Evolutionary conservation across 1,140 invertebrate genomes (phyloP), one percentile per base, ranked within the genome.

Genomic region (Drosophila subpulchrella): DNA sequence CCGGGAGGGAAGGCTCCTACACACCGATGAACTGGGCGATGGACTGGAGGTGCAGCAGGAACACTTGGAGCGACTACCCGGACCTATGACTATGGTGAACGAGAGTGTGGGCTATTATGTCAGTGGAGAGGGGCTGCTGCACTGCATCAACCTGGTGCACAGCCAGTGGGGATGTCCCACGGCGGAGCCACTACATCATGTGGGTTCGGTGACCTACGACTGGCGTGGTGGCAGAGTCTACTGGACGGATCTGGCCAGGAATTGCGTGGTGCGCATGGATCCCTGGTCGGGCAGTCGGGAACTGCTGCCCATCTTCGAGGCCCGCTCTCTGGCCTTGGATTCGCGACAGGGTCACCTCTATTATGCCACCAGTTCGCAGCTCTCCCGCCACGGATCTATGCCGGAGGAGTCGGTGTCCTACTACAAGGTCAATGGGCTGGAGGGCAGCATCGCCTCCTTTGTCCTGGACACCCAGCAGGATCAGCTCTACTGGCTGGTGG

Each of bases 191-290:
- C 20, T 56, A 24, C 24, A 17, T 0, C 63, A 93, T 20, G 96
- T 96, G 1, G 95, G 95, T 0, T 96, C 95, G 73, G 94, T 98
- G 17, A 96, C 97, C 0, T 95, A 98, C 3, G 97, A 99, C 84
- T 98, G 97, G 96, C 95, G 98, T 32, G 97, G 96, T 0, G 95
- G 95, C 30, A 96, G 97, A 89, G 91, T 99, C 0, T 98, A 98
- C 86, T 98, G 97, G 97, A 96, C 97, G 0, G 91, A 91, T 41
- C 13, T 88, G 17, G 38, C 32, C 6, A 55, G 78, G 6, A 66
- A 89, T 24, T 81, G 81, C 39, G 78, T 91, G 4, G 57, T 90
- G 17, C 81, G 86, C 8, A 17, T 82, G 47, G 83, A 86, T 42
- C 75, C 72, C 1, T 60, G 61, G 57, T 50, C 30, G 0, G 86